A percentile compares a stretch with the other conserved stretches of the same genome.
Evolutionary conservation across 2,797 vertebrate species (phyloP).

Genomic region (Megaceryle alcyon): DNA sequence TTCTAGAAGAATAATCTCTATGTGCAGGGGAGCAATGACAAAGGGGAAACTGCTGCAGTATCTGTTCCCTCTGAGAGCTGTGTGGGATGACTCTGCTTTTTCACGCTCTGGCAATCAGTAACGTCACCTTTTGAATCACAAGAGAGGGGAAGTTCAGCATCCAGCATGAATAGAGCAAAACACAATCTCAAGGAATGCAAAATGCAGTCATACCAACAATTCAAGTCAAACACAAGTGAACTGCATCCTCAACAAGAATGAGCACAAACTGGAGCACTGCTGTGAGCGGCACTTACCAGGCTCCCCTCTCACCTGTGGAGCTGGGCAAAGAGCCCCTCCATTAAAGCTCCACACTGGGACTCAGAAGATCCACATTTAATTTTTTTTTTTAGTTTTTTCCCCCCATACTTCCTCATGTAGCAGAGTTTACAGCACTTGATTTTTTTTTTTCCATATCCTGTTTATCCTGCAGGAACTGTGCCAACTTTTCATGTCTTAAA

Average conservation of each 20-base stretch:
- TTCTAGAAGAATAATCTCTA: background rate
- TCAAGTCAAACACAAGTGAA: background rate
- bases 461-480: background rate
- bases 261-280: background rate
- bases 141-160: background rate
- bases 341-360: background rate
- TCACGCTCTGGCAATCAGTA: background rate
- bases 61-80: background rate
- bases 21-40: background rate
- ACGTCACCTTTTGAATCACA: background rate
- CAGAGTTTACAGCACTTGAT: background rate
- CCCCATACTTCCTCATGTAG: slow-evolving; percentile 12
- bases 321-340: background rate
- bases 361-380: background rate
- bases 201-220: background rate
- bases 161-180: background rate
- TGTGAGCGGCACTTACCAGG: accelerated
- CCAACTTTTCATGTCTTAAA: background rate
- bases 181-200: background rate
- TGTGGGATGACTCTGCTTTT: background rate
- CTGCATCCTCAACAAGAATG: background rate
- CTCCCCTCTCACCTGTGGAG: background rate
- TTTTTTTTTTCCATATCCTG: background rate
- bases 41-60: background rate
- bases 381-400: background rate